phyloP scores from a whole-genome alignment of 2,888 invertebrate genomes.

The Galeruca laticollis region DNA sequence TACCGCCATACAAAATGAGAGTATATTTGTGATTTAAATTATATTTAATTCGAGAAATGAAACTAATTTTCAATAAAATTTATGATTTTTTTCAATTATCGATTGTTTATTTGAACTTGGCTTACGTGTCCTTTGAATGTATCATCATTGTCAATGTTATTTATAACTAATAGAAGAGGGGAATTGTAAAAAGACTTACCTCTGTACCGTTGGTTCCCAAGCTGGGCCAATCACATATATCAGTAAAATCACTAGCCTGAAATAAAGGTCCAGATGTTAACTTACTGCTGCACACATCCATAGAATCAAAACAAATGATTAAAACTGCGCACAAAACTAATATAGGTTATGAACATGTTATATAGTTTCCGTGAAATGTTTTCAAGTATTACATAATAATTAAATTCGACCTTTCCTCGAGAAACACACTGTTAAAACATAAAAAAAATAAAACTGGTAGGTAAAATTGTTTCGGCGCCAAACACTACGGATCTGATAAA shows the following conservation, averaged over 20 bases:
- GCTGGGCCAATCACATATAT: constrained; percentile 94
- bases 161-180: neutral
- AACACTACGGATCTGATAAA: constrained; percentile 1
- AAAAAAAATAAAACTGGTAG: neutral
- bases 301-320: constrained; percentile 9
- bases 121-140: neutral
- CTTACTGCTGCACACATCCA: constrained; percentile 12
- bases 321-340: constrained; percentile 14
- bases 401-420: constrained; percentile 4
- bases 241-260: constrained; percentile 87
- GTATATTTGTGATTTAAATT: too few relatives aligned
- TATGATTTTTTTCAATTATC: too few relatives aligned
- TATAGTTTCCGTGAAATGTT: constrained; percentile 6
- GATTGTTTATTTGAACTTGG: too few relatives aligned
- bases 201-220: constrained; percentile 75
- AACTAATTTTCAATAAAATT: too few relatives aligned
- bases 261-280: constrained; percentile 55
- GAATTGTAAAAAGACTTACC: constrained; percentile 62
- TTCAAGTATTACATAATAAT: constrained; percentile 15
- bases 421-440: neutral
- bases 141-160: neutral
- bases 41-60: too few relatives aligned
- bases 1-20: too few relatives aligned
- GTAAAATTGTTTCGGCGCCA: neutral
- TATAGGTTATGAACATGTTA: constrained; percentile 10